phyloP scores from a whole-genome alignment of 1,140 invertebrate genomes.

The Halyomorpha halys region DNA sequence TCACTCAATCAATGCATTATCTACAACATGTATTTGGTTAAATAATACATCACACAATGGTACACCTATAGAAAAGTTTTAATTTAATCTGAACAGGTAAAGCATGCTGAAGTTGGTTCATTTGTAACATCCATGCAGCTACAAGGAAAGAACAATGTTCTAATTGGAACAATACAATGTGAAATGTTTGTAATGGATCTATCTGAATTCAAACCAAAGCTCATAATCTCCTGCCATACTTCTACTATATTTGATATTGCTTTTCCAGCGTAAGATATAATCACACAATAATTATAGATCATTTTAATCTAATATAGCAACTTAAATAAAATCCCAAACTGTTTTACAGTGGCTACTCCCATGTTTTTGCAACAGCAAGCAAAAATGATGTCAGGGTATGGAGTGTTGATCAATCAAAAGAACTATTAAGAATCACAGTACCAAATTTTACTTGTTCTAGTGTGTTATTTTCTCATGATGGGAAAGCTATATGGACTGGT shows the following conservation, averaged over 20 bases:
- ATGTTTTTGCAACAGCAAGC: constrained; percentile 76
- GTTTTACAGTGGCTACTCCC: constrained; percentile 53
- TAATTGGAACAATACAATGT: constrained; percentile 62
- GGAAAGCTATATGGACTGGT: constrained; percentile 35
- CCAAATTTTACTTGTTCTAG: constrained; percentile 75
- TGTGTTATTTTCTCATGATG: constrained; percentile 64
- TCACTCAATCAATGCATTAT: too few relatives aligned
- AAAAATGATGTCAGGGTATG: constrained; percentile 76
- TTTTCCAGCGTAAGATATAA: constrained; percentile 63
- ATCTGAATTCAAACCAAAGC: constrained; percentile 52
- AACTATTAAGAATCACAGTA: constrained; percentile 70
- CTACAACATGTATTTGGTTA: too few relatives aligned
- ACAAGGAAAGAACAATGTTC: constrained; percentile 41
- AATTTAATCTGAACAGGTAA: constrained; percentile 1
- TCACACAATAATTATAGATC: not conserved
- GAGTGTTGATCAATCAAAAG: constrained; percentile 60
- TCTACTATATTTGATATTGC: constrained; percentile 66
- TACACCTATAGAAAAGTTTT: not conserved
- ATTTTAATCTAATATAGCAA: too few relatives aligned
- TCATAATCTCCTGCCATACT: constrained; percentile 72
- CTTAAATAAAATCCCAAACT: too few relatives aligned
- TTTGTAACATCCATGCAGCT: constrained; percentile 52
- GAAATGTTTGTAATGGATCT: constrained; percentile 74
- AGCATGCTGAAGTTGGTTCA: constrained; percentile 17
- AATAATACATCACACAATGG: too few relatives aligned